These are phyloP conservation scores for Chydorus sphaericus DNA, from an alignment of 2,888 invertebrate species.

Conservation along the genomic window DNA sequence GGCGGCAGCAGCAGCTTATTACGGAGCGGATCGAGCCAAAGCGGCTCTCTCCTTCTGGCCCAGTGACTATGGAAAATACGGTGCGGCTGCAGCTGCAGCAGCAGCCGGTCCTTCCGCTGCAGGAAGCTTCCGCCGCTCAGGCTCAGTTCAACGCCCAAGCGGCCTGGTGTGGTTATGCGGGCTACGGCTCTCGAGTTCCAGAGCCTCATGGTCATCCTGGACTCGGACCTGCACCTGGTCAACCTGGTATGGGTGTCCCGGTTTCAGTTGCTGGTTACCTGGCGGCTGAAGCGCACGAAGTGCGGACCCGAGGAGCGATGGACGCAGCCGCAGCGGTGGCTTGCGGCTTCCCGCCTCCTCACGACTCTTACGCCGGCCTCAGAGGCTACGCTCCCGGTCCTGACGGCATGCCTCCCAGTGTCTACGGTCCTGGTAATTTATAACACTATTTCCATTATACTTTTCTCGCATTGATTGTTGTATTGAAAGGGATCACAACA, in stretches of 20 bases:
- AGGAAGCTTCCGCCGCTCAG: conserved; percentile 30
- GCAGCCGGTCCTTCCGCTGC: conserved; percentile 19
- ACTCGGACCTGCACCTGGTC: conserved; percentile 24
- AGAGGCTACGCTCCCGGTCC: conserved; percentile 51
- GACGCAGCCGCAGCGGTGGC: conserved; percentile 38
- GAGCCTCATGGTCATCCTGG: conserved; percentile 36
- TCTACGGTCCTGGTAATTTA: conserved; percentile 59
- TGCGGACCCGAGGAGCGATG: conserved; percentile 43
- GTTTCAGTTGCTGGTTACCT: conserved; percentile 45
- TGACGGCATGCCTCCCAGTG: conserved; percentile 55
- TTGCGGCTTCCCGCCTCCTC: conserved; percentile 42
- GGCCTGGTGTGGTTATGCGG: conserved; percentile 57
- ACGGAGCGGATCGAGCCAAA: conserved; percentile 14
- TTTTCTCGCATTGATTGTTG: no score
- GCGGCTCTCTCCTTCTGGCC: conserved; percentile 47
- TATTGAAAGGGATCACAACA: no score
- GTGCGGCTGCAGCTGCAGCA: conserved; percentile 37
- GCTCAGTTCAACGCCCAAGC: conserved; percentile 44
- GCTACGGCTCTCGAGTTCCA: conserved; percentile 33
- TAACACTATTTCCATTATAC: not conserved
- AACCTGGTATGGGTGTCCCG: conserved; percentile 41
- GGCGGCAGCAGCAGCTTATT: conserved; percentile 15
- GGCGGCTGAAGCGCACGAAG: conserved; percentile 42
- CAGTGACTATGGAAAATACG: conserved; percentile 59
- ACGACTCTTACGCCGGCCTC: conserved; percentile 54